Percentiles rank a stretch among this genome's conserved stretches.
Evolutionary conservation across 2,888 invertebrate genomes (phyloP).

Genomic region (Villa cingulata): DNA sequence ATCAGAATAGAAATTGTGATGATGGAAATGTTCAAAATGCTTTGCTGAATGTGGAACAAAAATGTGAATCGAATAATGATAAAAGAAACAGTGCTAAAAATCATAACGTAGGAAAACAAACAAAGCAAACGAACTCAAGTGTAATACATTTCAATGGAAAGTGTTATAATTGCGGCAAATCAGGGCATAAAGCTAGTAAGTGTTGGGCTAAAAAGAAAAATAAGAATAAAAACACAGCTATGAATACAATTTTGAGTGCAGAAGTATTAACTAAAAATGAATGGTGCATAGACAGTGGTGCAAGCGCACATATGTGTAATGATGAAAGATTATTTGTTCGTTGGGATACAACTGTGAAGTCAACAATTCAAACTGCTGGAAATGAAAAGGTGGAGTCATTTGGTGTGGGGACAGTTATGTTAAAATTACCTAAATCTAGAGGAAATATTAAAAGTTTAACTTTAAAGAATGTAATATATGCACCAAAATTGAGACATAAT

Average conservation of each 20-base stretch:
- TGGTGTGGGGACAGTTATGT: constrained; percentile 4
- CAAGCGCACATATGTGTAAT: constrained; percentile 10
- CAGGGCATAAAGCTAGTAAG: no score
- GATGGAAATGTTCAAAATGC: not conserved
- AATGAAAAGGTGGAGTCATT: no score
- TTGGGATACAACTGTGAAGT: no score
- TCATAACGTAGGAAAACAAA: constrained; percentile 3
- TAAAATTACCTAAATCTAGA: constrained; percentile 2
- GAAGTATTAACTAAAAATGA: not conserved
- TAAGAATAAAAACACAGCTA: no score
- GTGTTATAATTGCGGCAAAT: no score
- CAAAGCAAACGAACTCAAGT: constrained; percentile 3
- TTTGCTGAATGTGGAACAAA: no score
- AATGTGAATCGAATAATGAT: not conserved
- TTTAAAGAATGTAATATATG: no score
- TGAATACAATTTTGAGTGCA: not conserved
- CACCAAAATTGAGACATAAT: no score
- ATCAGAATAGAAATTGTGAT: no score
- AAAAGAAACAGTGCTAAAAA: not conserved
- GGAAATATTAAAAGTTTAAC: constrained; percentile 1
- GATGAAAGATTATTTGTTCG: constrained; percentile 1
- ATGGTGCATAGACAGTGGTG: constrained; percentile 7
- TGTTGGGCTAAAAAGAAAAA: no score
- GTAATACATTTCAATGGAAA: not conserved
- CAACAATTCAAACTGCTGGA: no score